Base-by-base conservation (phyloP, 2,797 vertebrate species). In the Tiaroga cobitis region DNA sequence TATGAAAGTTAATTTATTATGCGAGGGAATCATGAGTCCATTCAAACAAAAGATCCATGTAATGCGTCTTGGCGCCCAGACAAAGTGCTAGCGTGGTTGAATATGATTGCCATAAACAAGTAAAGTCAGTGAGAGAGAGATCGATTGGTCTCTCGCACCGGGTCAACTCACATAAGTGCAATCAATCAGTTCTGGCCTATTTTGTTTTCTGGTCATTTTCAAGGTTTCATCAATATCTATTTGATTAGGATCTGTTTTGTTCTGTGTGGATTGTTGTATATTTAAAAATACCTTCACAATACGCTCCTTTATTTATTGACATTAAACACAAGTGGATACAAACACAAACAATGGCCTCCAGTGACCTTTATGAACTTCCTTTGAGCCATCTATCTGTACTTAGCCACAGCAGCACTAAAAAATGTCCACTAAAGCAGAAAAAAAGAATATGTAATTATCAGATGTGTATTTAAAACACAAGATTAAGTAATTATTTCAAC, bases 161-260 rank as follows among this genome's bases (percentile, higher is more conserved):
- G 76, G 39, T 82, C 32, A 59, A 16, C 39, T 76, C 72, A 39
- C 63, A 39, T 63, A 70, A 81, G 70, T 49, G 37, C 63, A 29
- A 26, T 51, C 61, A 51, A 72, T 76, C 72, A 77, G 41, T 72
- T 59, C 41, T 46, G 61, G 5, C 76, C 86, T 76, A 26, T 83
- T 83, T 78, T 67, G 19, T 65, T 46, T 46, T 63, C 34, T 54
- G 7, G 29, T 13, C 0, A 24, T 84, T 70, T 9, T 18, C 21
- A 78, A 59, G 29, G 21, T 75, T 61, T 77, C n/a, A 37, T 43
- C 26, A 34, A 43, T 75, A 75, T 16, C 32, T 79, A 21, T 67
- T 74, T 37, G 69, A 80, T 87, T 43, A 80, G 21, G 21, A 39
- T 24, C 69, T 15, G 26, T 73, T 43, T n/a, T 24, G 18, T 43